phyloP scores from a whole-genome alignment of 2,113 vertebrate genomes.

The Mormyrus lacerda region DNA sequence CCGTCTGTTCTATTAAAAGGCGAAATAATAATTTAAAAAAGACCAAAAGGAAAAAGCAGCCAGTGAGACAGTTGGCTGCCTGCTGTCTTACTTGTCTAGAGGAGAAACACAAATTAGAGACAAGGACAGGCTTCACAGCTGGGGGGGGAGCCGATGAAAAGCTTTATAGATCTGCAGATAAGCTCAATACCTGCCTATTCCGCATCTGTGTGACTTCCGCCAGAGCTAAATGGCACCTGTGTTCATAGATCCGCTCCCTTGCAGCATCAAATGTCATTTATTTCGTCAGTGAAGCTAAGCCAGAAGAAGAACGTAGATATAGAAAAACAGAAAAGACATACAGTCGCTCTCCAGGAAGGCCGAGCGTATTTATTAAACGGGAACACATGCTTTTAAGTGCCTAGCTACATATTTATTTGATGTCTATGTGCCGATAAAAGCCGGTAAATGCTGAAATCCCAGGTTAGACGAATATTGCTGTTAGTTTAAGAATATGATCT shows the following conservation, averaged over 20 bases:
- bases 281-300: neutral
- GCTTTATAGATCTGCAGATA: neutral
- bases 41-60: neutral
- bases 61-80: neutral
- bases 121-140: neutral
- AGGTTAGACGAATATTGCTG: neutral
- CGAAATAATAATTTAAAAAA: neutral
- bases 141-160: neutral
- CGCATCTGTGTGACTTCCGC: neutral
- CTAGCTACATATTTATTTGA: neutral
- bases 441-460: neutral
- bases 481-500: neutral
- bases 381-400: neutral
- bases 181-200: neutral
- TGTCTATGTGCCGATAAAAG: neutral
- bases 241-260: neutral
- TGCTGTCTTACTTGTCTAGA: neutral
- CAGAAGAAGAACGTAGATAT: neutral
- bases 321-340: neutral
- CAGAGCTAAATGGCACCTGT: neutral
- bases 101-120: neutral
- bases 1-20: neutral
- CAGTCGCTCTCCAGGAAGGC: neutral
- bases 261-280: neutral
- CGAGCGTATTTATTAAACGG: neutral